These are phyloP conservation scores for Eutrigla gurnardus DNA, from an alignment of 2,797 vertebrate species.

Conservation along the genomic window DNA sequence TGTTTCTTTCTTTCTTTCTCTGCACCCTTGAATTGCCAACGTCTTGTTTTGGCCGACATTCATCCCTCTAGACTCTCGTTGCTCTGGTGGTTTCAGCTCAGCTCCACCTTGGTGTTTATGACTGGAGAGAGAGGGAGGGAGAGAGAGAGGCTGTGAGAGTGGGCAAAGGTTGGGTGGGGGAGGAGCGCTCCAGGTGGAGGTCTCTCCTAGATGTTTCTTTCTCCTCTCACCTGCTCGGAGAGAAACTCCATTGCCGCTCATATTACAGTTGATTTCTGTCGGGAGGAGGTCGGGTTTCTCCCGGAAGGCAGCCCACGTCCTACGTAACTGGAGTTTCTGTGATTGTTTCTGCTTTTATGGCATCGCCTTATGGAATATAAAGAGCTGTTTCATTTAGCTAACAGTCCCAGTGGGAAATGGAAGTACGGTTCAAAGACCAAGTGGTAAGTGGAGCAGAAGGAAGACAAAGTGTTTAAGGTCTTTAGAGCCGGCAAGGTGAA, in stretches of 20 bases:
- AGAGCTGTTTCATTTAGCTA: conserved; percentile 55
- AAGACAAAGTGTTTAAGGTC: conserved; percentile 4
- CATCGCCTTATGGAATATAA: conserved; percentile 52
- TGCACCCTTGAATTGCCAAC: not conserved
- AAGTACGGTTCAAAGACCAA: conserved; percentile 85
- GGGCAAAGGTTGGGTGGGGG: conserved; percentile 75
- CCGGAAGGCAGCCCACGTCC: conserved; percentile 22
- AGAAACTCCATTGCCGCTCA: conserved; percentile 40
- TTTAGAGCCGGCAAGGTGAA: not conserved
- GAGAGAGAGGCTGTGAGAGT: conserved; percentile 34
- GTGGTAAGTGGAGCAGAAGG: conserved; percentile 76
- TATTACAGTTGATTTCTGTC: conserved; percentile 51
- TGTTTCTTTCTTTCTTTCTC: not conserved
- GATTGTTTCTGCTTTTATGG: conserved; percentile 40
- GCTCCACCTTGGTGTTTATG: conserved; percentile 71
- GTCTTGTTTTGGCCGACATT: not conserved
- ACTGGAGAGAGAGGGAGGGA: conserved; percentile 11
- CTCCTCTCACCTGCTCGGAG: conserved; percentile 18
- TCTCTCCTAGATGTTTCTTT: conserved; percentile 44
- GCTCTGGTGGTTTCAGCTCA: not conserved
- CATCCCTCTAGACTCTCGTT: not conserved
- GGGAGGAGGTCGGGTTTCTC: conserved; percentile 48
- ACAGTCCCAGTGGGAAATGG: conserved; percentile 77
- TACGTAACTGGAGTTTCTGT: conserved; percentile 19
- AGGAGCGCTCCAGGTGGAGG: conserved; percentile 79